Percentiles rank a stretch among this genome's conserved stretches.
Conservation (phyloP, 1,140 invertebrate species). For the Nasonia giraulti region DNA sequence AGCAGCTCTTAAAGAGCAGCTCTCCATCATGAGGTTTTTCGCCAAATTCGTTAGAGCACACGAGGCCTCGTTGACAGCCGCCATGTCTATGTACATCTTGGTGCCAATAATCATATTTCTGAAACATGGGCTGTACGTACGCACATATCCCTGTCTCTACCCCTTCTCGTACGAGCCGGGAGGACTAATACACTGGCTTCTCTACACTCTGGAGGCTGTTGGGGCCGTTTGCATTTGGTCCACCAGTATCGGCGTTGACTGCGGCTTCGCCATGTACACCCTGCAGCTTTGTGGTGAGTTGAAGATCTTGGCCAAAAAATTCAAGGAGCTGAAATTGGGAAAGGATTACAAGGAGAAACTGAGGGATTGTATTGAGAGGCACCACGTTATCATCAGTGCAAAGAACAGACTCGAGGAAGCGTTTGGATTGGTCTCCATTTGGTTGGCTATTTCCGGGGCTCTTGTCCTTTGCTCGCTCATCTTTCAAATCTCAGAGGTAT, state of each 20-base stretch:
- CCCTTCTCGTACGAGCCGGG: background rate
- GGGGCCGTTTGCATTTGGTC: background rate
- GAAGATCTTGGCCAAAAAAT: background rate
- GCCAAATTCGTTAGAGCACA: background rate
- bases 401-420: background rate
- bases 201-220: background rate
- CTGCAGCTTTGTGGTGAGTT: background rate
- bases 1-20: background rate
- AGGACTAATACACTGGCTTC: background rate
- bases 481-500: constrained; percentile 7
- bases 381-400: background rate
- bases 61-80: background rate
- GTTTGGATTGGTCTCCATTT: background rate
- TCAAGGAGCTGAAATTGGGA: background rate
- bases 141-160: background rate
- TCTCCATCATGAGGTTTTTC: background rate
- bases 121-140: background rate
- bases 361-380: background rate
- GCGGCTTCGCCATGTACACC: background rate
- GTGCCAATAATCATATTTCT: background rate
- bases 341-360: background rate
- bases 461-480: background rate
- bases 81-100: background rate
- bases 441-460: background rate
- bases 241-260: background rate